Evolutionary conservation across 2,888 invertebrate species (phyloP), one percentile per base, ranked within the genome.

Genomic region (Galeruca laticollis): DNA sequence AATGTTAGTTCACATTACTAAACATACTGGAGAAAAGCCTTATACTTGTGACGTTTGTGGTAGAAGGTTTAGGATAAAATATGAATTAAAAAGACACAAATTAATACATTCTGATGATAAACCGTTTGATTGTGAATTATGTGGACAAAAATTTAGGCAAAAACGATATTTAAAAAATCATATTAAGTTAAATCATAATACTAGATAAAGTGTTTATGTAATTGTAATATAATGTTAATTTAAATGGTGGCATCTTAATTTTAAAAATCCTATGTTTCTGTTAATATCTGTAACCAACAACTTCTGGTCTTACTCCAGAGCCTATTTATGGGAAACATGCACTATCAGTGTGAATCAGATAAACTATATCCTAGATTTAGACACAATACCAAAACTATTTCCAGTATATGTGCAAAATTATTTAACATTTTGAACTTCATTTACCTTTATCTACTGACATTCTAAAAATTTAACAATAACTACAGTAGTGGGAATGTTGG

Each of bases 11-110:
- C 91, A 92, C 80, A 82, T 87, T 0, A 87, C 89, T 1, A 87
- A 87, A 63, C 91, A 91, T 80, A 88, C 90, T 0, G 91, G 90
- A 2, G 90, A 89, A 77, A 87, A 89, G 73, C 89, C 90, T 8
- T 88, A 89, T 82, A 86, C 84, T 0, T 91, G 91, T 79, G 86
- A 86, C 40, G 82, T 86, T 20, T 91, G 91, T 81, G 88, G 87
- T 1, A 85, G 87, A 54, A 82, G 85, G 18, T 91, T 91, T 83
- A 84, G 90, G 1, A 88, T 89, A 74, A 88, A 88, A 37, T 88
- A 89, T 79, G 90, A 90, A 77, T 81, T 91, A 26, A 87, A 87
- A 76, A 84, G 87, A 61, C 91, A 91, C 77, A 84, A 83, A 72
- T 80, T 88, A 3, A 84, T 88, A 51, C 88, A 89, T 78, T 87